These are phyloP conservation scores for Eremobia ochroleuca DNA, from an alignment of 2,888 invertebrate species.

Conservation along the genomic window DNA sequence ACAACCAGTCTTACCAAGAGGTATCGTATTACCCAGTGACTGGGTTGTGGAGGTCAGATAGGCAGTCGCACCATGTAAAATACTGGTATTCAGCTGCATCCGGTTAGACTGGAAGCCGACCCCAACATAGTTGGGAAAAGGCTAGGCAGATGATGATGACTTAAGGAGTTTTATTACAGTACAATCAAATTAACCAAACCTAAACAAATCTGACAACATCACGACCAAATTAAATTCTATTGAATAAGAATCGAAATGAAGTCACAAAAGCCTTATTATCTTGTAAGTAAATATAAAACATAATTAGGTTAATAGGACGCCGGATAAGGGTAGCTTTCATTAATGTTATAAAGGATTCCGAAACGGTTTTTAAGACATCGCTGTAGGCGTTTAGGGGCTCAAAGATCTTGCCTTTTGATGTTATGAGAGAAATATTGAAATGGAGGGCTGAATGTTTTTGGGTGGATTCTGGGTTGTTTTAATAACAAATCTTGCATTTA, in stretches of 20 bases:
- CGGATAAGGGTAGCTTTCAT: constrained; percentile 21
- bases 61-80: no score
- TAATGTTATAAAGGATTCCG: constrained; percentile 19
- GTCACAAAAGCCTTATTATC: constrained; percentile 38
- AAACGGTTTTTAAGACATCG: constrained; percentile 32
- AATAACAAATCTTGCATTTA: constrained; percentile 6
- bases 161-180: no score
- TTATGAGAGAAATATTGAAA: constrained; percentile 16
- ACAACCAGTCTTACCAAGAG: no score
- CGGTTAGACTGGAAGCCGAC: no score
- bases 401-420: constrained; percentile 34
- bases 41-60: no score
- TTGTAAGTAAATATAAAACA: constrained; percentile 40
- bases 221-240: constrained; percentile 17
- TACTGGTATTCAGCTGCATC: no score
- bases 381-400: constrained; percentile 18
- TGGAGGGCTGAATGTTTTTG: neutral
- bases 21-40: no score
- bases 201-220: neutral
- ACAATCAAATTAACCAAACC: neutral
- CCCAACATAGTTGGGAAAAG: no score
- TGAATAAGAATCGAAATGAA: constrained; percentile 32
- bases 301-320: constrained; percentile 47
- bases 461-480: neutral
- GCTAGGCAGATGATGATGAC: no score